phyloP scores from a whole-genome alignment of 1,140 invertebrate species.

The Adoxophyes honmai region DNA sequence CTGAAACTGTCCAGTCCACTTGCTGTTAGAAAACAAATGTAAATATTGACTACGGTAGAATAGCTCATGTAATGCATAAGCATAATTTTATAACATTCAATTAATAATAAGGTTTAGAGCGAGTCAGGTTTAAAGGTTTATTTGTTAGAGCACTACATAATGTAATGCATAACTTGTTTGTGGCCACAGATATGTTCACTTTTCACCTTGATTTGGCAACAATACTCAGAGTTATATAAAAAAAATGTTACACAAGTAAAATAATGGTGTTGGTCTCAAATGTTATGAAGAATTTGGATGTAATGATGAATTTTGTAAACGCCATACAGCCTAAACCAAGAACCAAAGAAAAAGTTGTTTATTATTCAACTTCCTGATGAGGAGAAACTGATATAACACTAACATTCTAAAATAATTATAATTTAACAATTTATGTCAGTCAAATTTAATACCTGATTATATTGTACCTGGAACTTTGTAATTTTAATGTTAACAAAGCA shows the following conservation, averaged over 20 bases:
- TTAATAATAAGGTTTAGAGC: conserved; percentile 7
- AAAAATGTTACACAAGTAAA: not conserved
- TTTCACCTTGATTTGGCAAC: not conserved
- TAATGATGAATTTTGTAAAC: not conserved
- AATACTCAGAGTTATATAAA: not conserved
- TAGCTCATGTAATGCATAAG: conserved; percentile 25
- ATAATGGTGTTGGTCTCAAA: conserved; percentile 4
- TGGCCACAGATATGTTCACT: not conserved
- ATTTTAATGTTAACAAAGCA: conserved; percentile 16
- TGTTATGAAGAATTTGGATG: too few species aligned
- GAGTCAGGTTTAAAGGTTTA: conserved; percentile 1
- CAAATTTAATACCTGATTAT: conserved; percentile 16
- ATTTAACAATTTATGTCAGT: conserved; percentile 9
- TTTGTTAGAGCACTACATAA: not conserved
- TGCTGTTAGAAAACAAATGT: conserved; percentile 84
- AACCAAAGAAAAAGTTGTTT: conserved; percentile 13
- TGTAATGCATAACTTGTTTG: not conserved
- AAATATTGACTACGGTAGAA: conserved; percentile 27
- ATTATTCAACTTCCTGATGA: too few species aligned
- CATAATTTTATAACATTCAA: conserved; percentile 37
- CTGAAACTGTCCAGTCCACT: conserved; percentile 91
- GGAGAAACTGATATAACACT: not conserved
- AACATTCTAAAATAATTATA: conserved; percentile 13
- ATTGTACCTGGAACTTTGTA: conserved; percentile 25
- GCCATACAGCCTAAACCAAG: conserved; percentile 7